phyloP scores from a whole-genome alignment of 2,888 invertebrate genomes.

The Xanthorhoe spadicearia region DNA sequence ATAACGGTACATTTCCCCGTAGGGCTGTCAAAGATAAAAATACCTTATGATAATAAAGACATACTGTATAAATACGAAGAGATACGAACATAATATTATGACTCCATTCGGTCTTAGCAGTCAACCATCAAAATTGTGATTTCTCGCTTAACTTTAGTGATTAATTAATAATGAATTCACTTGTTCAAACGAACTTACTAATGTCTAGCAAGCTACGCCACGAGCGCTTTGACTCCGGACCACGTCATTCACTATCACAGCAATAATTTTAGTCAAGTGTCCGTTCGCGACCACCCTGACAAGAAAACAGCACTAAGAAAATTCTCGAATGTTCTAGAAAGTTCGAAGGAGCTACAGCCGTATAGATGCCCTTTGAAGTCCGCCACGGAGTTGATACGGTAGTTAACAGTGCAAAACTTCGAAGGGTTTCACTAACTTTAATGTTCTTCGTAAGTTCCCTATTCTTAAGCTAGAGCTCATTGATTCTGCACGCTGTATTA shows the following conservation, averaged over 20 bases:
- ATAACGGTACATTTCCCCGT: conserved; percentile 12
- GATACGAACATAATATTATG: too few relatives aligned
- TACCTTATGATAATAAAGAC: not conserved
- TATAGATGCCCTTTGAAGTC: conserved; percentile 16
- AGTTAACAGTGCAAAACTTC: conserved; percentile 12
- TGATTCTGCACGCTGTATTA: too few relatives aligned
- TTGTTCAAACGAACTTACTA: too few relatives aligned
- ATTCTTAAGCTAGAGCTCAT: too few relatives aligned
- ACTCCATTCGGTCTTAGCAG: too few relatives aligned
- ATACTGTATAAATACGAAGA: too few relatives aligned
- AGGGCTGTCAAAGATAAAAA: not conserved
- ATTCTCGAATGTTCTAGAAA: not conserved
- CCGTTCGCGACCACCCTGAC: not conserved
- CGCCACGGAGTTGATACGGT: conserved; percentile 11
- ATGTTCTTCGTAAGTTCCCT: conserved; percentile 9
- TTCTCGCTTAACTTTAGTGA: too few relatives aligned
- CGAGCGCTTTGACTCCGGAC: too few relatives aligned
- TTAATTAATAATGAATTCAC: too few relatives aligned
- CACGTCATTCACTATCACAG: not conserved
- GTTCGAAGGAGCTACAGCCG: not conserved
- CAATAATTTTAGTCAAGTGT: not conserved
- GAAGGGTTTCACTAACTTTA: conserved; percentile 14
- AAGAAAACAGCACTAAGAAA: not conserved
- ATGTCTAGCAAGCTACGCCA: too few relatives aligned
- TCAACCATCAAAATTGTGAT: too few relatives aligned